Evolutionary conservation across 1,140 invertebrate species (phyloP).

Genomic region (Acromyrmex heyeri): DNA sequence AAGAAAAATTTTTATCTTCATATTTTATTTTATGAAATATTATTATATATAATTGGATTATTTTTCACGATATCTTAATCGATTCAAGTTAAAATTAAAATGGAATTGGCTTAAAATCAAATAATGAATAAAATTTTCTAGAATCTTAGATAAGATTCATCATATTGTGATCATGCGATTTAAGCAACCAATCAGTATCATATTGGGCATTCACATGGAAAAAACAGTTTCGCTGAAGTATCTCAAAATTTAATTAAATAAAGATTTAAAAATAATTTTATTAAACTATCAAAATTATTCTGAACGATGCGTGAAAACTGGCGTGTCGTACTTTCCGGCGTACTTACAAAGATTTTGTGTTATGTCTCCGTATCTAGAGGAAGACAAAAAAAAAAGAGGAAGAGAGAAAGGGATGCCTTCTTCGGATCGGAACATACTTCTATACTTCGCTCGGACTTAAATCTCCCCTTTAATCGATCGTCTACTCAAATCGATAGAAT

Average conservation of each 20-base stretch:
- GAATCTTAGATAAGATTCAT: too few relatives aligned
- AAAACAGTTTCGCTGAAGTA: too few relatives aligned
- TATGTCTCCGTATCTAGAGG: not conserved
- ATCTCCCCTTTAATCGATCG: constrained; percentile 23
- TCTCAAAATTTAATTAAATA: too few relatives aligned
- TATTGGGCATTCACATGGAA: too few relatives aligned
- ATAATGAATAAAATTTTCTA: not conserved
- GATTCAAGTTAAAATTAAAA: not conserved
- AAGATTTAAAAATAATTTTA: too few relatives aligned
- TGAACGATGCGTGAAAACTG: constrained; percentile 44
- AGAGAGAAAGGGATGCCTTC: not conserved
- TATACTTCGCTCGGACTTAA: not conserved
- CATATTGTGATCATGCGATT: too few relatives aligned
- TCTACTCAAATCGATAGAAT: not conserved
- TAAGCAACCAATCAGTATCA: too few relatives aligned
- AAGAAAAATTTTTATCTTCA: not conserved
- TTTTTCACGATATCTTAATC: not conserved
- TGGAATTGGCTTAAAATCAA: not conserved
- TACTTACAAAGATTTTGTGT: constrained; percentile 58
- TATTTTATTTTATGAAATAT: constrained; percentile 1
- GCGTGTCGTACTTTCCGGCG: constrained; percentile 1
- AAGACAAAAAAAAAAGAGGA: not conserved
- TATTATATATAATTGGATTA: not conserved
- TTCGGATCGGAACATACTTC: constrained; percentile 27
- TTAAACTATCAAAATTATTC: too few relatives aligned